Base-by-base conservation (phyloP, 2,113 vertebrate genomes). In the Meleagris gallopavo region DNA sequence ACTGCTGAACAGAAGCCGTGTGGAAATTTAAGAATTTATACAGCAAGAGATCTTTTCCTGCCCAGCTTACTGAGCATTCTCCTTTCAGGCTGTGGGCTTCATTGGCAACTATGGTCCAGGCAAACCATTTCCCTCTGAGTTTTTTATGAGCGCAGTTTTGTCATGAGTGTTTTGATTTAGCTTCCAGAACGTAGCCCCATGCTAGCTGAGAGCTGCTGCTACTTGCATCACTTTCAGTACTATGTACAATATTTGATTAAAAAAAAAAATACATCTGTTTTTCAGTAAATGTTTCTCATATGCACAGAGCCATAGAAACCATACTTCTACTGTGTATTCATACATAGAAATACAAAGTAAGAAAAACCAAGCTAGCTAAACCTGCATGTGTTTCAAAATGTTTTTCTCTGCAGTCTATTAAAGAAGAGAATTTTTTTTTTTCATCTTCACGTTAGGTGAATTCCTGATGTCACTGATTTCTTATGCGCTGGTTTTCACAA, bases 61-160 rank as follows among this genome's bases (percentile, higher is more conserved):
- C 52, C 13, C 72, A 70, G 30, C 12, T 88, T 66, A 34, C 67
- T 73, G 65, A 57, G 22, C 5, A 0, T 50, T 75, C 43, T 76
- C 15, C 45, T 74, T 48, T 75, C 64, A 77, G 36, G 7, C 66
- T 74, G 9, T 38, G n/a, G 66, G 54, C 61, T 64, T 81, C 34
- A 32, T 41, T 55, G 57, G 11, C 34, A 74, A 60, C 55, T 80
- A 2, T 7, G 14, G 86, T 80, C 27, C 45, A 64, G 71, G 27
- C 5, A 55, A 29, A 60, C 5, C 0, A 0, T 54, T 62, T 83
- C n/a, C 32, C 21, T 71, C 34, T 67, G 18, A 34, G 2, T 19
- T 50, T 72, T 72, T 24, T 67, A 27, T 65, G 38, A 58, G 14
- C 36, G 58, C 36, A 29, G 32, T 75, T 88, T 67, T 77, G 83